Conservation (phyloP, 35 echinoderm and acorn worm genomes). For the Stichopus chloronotus region DNA sequence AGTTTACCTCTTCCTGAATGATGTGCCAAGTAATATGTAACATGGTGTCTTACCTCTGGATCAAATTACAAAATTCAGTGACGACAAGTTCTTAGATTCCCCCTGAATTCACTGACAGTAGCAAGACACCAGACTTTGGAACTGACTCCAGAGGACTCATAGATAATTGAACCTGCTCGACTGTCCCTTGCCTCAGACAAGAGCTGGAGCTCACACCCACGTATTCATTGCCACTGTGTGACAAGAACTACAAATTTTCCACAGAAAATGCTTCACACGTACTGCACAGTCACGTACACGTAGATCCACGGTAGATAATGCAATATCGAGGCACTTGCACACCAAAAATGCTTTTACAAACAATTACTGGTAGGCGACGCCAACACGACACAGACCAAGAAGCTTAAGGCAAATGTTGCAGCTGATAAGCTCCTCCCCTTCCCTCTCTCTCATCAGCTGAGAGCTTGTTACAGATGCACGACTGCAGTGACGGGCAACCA, state of each 20-base stretch:
- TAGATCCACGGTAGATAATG: neutral
- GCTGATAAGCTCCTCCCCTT: neutral
- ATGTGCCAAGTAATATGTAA: too few relatives aligned
- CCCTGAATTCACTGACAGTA: too few relatives aligned
- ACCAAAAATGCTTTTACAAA: conserved; percentile 27
- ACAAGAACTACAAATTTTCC: neutral
- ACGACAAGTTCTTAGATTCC: too few relatives aligned
- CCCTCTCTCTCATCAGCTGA: neutral
- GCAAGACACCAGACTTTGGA: too few relatives aligned
- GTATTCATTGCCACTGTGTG: too few relatives aligned
- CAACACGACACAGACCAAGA: neutral
- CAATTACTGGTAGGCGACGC: conserved; percentile 15
- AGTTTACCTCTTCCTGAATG: too few relatives aligned
- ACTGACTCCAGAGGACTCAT: too few relatives aligned
- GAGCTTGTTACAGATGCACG: conserved; percentile 9
- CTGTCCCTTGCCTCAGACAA: too few relatives aligned
- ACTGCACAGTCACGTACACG: neutral
- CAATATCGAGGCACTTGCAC: neutral
- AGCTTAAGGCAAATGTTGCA: neutral
- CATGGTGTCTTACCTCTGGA: too few relatives aligned
- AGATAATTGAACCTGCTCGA: too few relatives aligned
- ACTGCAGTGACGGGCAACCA: neutral
- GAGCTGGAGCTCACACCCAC: too few relatives aligned
- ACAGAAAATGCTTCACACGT: neutral
- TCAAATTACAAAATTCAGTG: too few relatives aligned